phyloP scores from a whole-genome alignment of 2,113 vertebrate species.

The Sinocyclocheilus maitianheensis region DNA sequence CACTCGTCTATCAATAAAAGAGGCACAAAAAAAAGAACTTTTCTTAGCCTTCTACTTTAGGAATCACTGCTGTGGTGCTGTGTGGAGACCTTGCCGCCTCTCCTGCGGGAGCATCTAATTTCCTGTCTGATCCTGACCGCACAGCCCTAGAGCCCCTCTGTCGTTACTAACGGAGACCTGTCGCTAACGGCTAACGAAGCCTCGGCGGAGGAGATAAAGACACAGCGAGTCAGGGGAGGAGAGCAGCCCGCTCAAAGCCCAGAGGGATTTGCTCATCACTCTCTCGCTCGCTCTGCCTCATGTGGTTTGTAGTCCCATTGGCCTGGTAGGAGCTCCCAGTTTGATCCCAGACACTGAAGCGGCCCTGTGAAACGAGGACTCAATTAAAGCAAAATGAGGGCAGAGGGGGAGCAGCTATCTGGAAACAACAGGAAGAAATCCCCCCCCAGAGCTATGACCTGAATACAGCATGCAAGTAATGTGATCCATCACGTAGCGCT shows the following conservation, averaged over 20 bases:
- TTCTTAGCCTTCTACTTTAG: background rate
- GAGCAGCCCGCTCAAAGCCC: conserved; percentile 24
- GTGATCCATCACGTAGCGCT: conserved; percentile 34
- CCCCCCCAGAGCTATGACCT: conserved; percentile 63
- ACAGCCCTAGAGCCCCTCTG: conserved; percentile 39
- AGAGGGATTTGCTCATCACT: conserved; percentile 45
- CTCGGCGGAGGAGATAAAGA: conserved; percentile 54
- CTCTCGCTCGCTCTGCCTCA: conserved; percentile 27
- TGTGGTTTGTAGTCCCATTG: conserved; percentile 41
- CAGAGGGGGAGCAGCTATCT: conserved; percentile 54
- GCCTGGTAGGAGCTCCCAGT: conserved; percentile 43
- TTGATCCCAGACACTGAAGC: conserved; percentile 59
- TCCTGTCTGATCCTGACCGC: conserved; percentile 50
- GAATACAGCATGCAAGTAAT: conserved; percentile 68
- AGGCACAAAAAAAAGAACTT: background rate
- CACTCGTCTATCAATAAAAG: background rate
- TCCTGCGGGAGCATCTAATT: conserved; percentile 49
- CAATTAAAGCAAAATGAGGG: conserved; percentile 77
- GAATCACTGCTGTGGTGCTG: background rate
- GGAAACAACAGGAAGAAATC: conserved; percentile 60
- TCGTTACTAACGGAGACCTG: conserved; percentile 38
- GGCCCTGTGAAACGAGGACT: conserved; percentile 72
- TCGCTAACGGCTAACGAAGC: conserved; percentile 51
- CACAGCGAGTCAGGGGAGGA: conserved; percentile 48
- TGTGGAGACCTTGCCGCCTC: background rate